A percentile compares a stretch with the other conserved stretches of the same genome.
Evolutionary conservation across 2,113 vertebrate species (phyloP).

Genomic region (Microtus pennsylvanicus): DNA sequence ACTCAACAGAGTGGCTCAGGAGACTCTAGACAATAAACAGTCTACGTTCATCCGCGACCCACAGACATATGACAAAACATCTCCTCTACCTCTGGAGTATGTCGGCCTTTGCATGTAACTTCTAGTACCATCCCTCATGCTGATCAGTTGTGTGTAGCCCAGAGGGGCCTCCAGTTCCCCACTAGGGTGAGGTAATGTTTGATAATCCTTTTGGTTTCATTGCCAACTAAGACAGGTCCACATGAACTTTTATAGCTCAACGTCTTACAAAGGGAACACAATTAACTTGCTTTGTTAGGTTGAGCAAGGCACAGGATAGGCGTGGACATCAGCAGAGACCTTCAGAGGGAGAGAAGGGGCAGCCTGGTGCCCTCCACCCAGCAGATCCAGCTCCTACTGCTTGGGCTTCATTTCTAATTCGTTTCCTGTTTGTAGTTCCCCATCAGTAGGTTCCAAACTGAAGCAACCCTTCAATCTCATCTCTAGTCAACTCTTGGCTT

Average conservation of each 20-base stretch:
- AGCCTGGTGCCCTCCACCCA: neutral
- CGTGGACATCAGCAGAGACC: neutral
- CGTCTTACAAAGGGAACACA: neutral
- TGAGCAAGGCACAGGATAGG: neutral
- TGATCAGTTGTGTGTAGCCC: neutral
- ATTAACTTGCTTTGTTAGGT: neutral
- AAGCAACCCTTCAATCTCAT: neutral
- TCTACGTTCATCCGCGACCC: neutral
- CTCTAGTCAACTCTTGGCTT: neutral
- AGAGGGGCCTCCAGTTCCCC: neutral
- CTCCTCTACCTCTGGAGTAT: neutral
- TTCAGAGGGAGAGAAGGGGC: neutral
- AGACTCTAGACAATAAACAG: neutral
- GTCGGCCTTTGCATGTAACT: neutral
- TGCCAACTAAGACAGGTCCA: neutral
- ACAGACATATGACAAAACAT: too few relatives aligned
- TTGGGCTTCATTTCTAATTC: neutral
- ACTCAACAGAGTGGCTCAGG: neutral
- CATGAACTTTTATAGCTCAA: slow-evolving; percentile 16
- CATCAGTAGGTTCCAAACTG: neutral
- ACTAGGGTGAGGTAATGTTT: neutral
- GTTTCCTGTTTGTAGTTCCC: neutral
- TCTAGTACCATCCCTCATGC: neutral
- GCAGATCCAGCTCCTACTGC: neutral
- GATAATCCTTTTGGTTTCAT: neutral